Evolutionary conservation across 1,140 invertebrate species (phyloP).

Genomic region (Drosophila pseudoobscura): DNA sequence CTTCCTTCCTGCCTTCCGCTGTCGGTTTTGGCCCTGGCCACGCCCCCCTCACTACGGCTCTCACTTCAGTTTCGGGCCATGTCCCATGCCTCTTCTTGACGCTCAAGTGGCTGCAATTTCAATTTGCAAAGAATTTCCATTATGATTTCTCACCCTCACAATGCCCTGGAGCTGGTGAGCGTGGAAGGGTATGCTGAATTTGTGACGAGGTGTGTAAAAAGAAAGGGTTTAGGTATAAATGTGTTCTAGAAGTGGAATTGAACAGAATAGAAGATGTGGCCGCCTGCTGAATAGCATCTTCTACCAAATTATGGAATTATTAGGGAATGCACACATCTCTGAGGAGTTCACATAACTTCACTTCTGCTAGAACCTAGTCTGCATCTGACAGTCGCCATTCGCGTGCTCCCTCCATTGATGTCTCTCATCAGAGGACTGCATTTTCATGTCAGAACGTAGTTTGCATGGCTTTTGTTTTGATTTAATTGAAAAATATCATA

Average conservation of each 20-base stretch:
- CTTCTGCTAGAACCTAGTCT: no score
- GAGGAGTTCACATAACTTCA: no score
- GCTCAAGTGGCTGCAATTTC: conserved; percentile 51
- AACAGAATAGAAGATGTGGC: no score
- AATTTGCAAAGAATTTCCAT: conserved; percentile 57
- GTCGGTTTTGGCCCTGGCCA: conserved; percentile 16
- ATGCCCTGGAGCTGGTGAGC: neutral
- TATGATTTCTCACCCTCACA: conserved; percentile 24
- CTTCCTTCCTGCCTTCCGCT: neutral
- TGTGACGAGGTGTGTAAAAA: no score
- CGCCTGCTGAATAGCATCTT: no score
- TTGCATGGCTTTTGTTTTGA: conserved; percentile 20
- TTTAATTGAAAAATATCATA: conserved; percentile 41
- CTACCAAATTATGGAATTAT: no score
- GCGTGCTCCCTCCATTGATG: no score
- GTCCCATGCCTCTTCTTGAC: conserved; percentile 31
- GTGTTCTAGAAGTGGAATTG: no score
- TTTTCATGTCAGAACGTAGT: conserved; percentile 5
- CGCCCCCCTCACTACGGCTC: conserved; percentile 20
- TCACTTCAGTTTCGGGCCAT: conserved; percentile 4
- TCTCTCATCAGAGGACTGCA: neutral
- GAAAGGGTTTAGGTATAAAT: no score
- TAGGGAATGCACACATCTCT: no score
- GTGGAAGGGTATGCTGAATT: neutral
- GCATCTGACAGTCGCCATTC: no score